Base-by-base conservation (phyloP, 2,888 invertebrate genomes). In the Campoletis raptor region DNA sequence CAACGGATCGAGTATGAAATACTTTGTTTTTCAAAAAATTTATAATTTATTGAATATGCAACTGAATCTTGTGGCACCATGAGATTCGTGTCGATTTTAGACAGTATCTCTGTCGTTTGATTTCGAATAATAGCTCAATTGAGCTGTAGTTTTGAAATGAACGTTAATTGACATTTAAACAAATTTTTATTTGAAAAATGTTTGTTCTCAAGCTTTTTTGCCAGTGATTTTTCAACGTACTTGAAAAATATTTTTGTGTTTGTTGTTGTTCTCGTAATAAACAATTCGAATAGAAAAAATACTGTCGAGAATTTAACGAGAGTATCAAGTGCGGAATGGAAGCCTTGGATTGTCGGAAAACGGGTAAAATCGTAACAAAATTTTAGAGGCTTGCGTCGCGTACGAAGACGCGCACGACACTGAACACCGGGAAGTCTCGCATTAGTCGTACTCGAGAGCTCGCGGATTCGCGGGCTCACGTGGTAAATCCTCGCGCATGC, bases 401-500 rank as follows among this genome's bases (percentile, higher is more conserved):
- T 90, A 90, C 91, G 92, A 87, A 91, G 90, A 90, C 93, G 92
- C 93, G 93, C 93, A 92, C 92, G 92, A 92, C 91, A 93, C 93
- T 93, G 92, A 92, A 91, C 89, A 87, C 88, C 91, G 90, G 92
- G 90, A 92, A 91, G 90, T 90, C 92, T 90, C 87, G 90, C 90
- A 40, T 48, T 81, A 66, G 79, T 80, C 72, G 85, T 80, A 90
- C 90, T 90, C 90, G 73, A 52, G 90, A 91, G 91, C 90, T 90
- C 89, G 85, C 87, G 90, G 91, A 91, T 93, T 93, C 93, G 92
- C 93, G 92, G 92, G 91, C 93, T 93, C 93, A 93, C 93, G 93
- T 93, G 93, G 92, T 92, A 90, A 92, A 92, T 92, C 91, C 89
- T 90, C 89, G 93, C 93, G 93, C 93, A 93, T 93, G 93, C 93